These are phyloP conservation scores for Sisyra terminalis DNA, from an alignment of 2,888 invertebrate genomes.

Conservation along the genomic window DNA sequence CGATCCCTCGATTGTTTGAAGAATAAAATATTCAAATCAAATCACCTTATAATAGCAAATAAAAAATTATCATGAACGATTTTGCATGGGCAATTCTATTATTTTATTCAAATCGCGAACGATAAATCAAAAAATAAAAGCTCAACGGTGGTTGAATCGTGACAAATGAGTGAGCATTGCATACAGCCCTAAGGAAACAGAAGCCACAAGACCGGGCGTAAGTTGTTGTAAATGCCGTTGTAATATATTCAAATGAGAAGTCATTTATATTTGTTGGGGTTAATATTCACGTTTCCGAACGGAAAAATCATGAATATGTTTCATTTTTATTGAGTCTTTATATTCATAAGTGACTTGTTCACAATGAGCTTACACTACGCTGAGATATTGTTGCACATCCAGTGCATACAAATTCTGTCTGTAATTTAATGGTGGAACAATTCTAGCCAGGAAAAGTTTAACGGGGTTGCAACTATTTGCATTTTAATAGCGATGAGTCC, in stretches of 20 bases:
- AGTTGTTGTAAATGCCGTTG: not conserved
- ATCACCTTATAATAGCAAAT: no score
- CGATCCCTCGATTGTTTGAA: no score
- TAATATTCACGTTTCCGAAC: conserved; percentile 25
- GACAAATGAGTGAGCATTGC: no score
- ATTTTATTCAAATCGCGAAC: no score
- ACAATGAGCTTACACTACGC: not conserved
- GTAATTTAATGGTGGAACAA: not conserved
- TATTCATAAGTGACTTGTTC: not conserved
- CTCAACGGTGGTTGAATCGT: no score
- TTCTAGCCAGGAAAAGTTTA: not conserved
- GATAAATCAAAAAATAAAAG: no score
- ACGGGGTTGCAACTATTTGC: conserved; percentile 4
- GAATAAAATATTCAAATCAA: no score
- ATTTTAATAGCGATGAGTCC: conserved; percentile 3
- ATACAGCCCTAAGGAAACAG: no score
- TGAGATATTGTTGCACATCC: not conserved
- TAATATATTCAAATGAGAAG: conserved; percentile 6
- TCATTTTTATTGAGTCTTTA: conserved; percentile 11
- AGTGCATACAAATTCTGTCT: not conserved
- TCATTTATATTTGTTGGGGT: conserved; percentile 13
- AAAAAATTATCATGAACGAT: no score
- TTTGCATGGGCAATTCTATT: no score
- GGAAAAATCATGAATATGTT: conserved; percentile 31
- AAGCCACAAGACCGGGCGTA: no score